A percentile compares a stretch with the other conserved stretches of the same genome.
phyloP scores from a whole-genome alignment of 2,113 vertebrate species.

The Sinocyclocheilus rhinocerous region DNA sequence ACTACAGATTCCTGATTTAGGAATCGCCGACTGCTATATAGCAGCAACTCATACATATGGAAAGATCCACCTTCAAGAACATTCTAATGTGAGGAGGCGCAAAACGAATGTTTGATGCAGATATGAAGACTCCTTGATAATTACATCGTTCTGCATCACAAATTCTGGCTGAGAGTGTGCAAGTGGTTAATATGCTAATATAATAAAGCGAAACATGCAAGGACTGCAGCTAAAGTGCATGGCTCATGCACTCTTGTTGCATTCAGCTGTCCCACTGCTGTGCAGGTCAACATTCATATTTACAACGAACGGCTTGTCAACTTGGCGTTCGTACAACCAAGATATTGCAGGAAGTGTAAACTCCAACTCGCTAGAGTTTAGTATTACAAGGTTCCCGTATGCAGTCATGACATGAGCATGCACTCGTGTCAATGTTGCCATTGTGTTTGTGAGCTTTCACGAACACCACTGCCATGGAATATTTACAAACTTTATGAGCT shows the following conservation, averaged over 20 bases:
- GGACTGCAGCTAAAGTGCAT: conserved; percentile 50
- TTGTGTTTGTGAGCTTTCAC: not conserved
- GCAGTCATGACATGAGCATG: conserved; percentile 18
- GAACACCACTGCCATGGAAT: not conserved
- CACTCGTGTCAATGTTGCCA: not conserved
- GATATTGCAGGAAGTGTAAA: not conserved
- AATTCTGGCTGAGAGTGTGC: not conserved
- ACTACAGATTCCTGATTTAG: not conserved
- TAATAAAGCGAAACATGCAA: conserved; percentile 18
- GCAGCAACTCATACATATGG: not conserved
- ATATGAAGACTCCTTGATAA: not conserved
- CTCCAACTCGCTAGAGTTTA: not conserved
- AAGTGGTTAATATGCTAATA: conserved; percentile 21
- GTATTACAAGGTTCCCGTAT: not conserved
- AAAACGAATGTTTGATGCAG: not conserved
- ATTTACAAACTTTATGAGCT: not conserved
- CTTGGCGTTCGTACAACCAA: not conserved
- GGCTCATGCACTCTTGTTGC: conserved; percentile 2
- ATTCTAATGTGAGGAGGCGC: not conserved
- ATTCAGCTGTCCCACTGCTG: not conserved
- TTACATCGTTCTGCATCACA: not conserved
- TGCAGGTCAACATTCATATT: conserved; percentile 1
- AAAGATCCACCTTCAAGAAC: not conserved
- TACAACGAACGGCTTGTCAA: not conserved
- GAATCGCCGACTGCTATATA: not conserved